Conservation (phyloP, 2,113 vertebrate genomes). For the Catharus bicknelli region DNA sequence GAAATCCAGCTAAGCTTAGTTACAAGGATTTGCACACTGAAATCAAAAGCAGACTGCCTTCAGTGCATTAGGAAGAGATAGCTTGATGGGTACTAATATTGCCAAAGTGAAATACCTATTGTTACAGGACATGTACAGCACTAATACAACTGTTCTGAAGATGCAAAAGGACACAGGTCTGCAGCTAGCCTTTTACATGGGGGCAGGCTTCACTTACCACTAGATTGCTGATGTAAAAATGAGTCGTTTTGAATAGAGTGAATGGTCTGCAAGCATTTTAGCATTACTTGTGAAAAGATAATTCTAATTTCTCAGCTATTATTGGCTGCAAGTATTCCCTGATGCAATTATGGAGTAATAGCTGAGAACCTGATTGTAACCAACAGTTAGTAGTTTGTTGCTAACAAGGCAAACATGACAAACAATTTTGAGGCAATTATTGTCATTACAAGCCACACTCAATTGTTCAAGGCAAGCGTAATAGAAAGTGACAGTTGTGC, state of each 20-base stretch:
- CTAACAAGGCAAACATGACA: slow-evolving; percentile 70
- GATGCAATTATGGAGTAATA: slow-evolving; percentile 60
- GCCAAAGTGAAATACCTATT: background rate
- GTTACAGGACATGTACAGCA: background rate
- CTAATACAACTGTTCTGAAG: background rate
- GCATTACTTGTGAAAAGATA: slow-evolving; percentile 13
- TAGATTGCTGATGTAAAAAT: background rate
- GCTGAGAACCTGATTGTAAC: slow-evolving; percentile 62
- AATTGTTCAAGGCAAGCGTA: slow-evolving; percentile 48
- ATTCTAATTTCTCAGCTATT: slow-evolving; percentile 54
- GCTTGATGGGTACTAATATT: background rate
- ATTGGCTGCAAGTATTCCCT: slow-evolving; percentile 56
- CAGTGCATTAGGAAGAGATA: background rate
- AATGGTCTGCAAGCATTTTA: slow-evolving; percentile 33
- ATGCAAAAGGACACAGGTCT: background rate
- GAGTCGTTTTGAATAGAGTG: background rate
- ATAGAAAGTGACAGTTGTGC: slow-evolving; percentile 68
- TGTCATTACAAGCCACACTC: slow-evolving; percentile 66
- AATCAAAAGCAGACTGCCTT: background rate
- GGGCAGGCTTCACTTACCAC: background rate
- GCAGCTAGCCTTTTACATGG: background rate
- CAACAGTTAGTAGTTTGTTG: slow-evolving; percentile 65
- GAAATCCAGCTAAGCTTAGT: background rate
- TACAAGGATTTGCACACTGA: background rate
- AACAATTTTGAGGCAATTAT: slow-evolving; percentile 71